Evolutionary conservation across 2,113 vertebrate genomes (phyloP).

Genomic region (Pollimyrus isidori): DNA sequence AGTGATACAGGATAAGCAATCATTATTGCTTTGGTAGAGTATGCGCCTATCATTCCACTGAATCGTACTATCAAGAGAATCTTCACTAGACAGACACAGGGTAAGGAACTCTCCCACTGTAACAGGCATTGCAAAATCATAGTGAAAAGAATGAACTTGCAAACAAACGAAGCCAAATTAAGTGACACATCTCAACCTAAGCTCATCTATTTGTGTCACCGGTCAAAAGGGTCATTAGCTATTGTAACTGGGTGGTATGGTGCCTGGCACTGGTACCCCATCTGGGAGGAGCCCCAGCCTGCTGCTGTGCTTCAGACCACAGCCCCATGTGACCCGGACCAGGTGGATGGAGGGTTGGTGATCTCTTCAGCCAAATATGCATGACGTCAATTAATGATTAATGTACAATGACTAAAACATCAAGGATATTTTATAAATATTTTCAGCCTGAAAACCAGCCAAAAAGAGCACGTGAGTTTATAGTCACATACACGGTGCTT

Average conservation of each 20-base stretch:
- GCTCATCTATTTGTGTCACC: too few species aligned
- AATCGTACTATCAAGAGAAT: not conserved
- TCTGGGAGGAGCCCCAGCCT: not conserved
- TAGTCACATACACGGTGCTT: not conserved
- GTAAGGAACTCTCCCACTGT: not conserved
- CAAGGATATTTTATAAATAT: not conserved
- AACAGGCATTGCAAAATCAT: not conserved
- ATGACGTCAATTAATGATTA: not conserved
- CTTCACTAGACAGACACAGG: not conserved
- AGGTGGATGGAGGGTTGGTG: not conserved
- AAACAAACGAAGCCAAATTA: not conserved
- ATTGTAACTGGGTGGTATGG: not conserved
- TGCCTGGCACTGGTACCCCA: not conserved
- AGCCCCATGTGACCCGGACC: not conserved
- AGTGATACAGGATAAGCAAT: not conserved
- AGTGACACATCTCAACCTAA: not conserved
- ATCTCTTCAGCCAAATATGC: not conserved
- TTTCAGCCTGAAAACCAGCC: not conserved
- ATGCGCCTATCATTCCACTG: not conserved
- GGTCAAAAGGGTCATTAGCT: too few species aligned
- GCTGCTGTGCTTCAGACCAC: too few species aligned
- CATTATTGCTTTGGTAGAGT: not conserved
- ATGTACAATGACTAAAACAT: not conserved
- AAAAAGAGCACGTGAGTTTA: not conserved
- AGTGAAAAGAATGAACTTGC: not conserved